Evolutionary conservation across 2,888 invertebrate genomes (phyloP).

Genomic region (Zygogramma bicolorata): DNA sequence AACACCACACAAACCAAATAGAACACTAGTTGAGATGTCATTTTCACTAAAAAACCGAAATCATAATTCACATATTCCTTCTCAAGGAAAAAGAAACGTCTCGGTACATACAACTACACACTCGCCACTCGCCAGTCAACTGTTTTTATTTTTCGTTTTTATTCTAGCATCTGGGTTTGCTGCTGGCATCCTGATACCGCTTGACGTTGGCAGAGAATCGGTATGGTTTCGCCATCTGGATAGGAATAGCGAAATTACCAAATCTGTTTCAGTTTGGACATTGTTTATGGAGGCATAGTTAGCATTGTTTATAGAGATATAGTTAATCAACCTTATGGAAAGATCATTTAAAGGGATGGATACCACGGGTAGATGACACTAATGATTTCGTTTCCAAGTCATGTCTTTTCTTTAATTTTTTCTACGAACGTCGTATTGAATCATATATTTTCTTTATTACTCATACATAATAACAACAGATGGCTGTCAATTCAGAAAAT

Average conservation of each 20-base stretch:
- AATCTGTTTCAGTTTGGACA: too few relatives aligned
- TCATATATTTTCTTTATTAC: too few relatives aligned
- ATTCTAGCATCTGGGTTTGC: slow-evolving; percentile 11
- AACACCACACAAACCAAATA: slow-evolving; percentile 49
- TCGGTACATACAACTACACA: not conserved
- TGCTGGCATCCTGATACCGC: not conserved
- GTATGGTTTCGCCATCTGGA: not conserved
- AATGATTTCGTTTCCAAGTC: too few relatives aligned
- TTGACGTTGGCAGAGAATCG: not conserved
- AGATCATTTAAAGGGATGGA: too few relatives aligned
- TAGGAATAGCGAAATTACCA: not conserved
- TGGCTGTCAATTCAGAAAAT: too few relatives aligned
- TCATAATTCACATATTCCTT: slow-evolving; percentile 38
- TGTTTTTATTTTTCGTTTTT: slow-evolving; percentile 28
- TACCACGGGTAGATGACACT: too few relatives aligned
- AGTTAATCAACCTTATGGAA: too few relatives aligned
- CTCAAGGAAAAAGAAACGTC: slow-evolving; percentile 20
- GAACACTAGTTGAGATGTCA: slow-evolving; percentile 51
- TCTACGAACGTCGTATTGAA: too few relatives aligned
- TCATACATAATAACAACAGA: too few relatives aligned
- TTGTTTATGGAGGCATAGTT: too few relatives aligned
- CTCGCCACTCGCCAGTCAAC: slow-evolving; percentile 13
- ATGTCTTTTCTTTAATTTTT: too few relatives aligned
- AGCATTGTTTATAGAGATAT: too few relatives aligned
- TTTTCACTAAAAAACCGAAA: slow-evolving; percentile 49